Conservation (phyloP, 2,888 invertebrate species). For the Belgica antarctica region DNA sequence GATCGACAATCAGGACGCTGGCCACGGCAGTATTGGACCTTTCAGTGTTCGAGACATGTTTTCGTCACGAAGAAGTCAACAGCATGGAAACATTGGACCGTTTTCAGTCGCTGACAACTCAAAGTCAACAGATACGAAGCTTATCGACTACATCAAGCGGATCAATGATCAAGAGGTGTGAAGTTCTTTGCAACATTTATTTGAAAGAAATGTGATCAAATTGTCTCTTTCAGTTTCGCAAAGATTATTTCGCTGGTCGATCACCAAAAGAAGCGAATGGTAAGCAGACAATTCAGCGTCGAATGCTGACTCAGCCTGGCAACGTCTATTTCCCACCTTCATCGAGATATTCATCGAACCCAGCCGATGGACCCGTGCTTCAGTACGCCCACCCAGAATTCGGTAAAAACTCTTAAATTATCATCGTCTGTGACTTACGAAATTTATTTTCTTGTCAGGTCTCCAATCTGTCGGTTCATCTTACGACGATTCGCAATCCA, state of each 20-base stretch:
- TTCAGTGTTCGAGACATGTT: conserved; percentile 61
- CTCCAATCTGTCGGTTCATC: conserved; percentile 63
- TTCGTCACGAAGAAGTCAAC: conserved; percentile 47
- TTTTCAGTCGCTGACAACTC: conserved; percentile 65
- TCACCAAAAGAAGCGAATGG: conserved; percentile 53
- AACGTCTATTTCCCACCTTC: conserved; percentile 66
- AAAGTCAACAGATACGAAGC: conserved; percentile 60
- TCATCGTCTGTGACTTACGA: too few species aligned
- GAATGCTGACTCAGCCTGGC: conserved; percentile 68
- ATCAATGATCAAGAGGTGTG: conserved; percentile 68
- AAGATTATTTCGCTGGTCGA: conserved; percentile 61
- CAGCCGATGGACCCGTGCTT: conserved; percentile 64
- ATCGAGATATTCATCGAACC: conserved; percentile 61
- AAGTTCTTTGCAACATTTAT: too few species aligned
- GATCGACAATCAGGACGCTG: conserved; percentile 47
- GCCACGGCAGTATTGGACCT: conserved; percentile 56
- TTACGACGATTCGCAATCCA: conserved; percentile 47
- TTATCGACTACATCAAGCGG: conserved; percentile 66
- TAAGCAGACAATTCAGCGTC: conserved; percentile 62
- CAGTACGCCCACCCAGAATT: conserved; percentile 79
- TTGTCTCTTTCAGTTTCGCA: too few species aligned
- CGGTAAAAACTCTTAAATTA: too few species aligned
- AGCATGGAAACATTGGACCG: conserved; percentile 58
- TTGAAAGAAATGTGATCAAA: too few species aligned
- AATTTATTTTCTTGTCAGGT: too few species aligned